These are phyloP conservation scores for Dicrostonyx torquatus DNA, from an alignment of 2,797 vertebrate genomes.

Conservation along the genomic window DNA sequence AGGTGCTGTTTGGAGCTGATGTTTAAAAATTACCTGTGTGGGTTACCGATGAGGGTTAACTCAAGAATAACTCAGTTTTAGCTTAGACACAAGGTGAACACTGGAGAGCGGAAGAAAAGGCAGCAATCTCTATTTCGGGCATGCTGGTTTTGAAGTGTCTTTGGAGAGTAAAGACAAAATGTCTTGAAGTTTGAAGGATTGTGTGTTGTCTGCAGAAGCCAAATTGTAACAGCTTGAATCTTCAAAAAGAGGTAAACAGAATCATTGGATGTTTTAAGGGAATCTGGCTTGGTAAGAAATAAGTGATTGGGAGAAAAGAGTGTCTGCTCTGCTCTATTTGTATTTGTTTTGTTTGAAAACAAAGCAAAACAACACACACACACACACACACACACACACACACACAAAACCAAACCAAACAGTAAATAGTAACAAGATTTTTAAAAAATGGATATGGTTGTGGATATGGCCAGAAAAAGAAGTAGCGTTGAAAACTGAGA, in stretches of 20 bases:
- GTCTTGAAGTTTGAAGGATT: background rate
- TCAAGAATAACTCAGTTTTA: background rate
- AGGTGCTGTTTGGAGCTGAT: background rate
- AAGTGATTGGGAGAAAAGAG: background rate
- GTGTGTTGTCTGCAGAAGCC: background rate
- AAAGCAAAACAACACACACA: background rate
- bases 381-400: background rate
- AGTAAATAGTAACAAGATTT: background rate
- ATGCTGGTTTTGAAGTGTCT: background rate
- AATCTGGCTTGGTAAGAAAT: background rate
- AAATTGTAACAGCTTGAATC: slow-evolving; percentile 13
- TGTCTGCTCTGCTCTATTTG: background rate
- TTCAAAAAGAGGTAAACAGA: background rate
- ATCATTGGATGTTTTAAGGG: background rate
- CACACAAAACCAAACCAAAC: too few relatives aligned
- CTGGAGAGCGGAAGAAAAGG: background rate
- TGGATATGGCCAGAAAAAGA: background rate
- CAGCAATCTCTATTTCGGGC: background rate
- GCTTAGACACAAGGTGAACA: background rate
- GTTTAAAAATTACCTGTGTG: background rate
- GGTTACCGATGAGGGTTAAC: background rate
- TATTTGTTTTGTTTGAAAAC: background rate
- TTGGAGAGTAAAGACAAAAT: background rate
- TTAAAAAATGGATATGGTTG: background rate
- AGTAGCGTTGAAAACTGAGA: background rate